Percentiles rank a stretch among this genome's conserved stretches.
Evolutionary conservation across 2,888 invertebrate genomes (phyloP).

Genomic region (Ennomos erosarius): DNA sequence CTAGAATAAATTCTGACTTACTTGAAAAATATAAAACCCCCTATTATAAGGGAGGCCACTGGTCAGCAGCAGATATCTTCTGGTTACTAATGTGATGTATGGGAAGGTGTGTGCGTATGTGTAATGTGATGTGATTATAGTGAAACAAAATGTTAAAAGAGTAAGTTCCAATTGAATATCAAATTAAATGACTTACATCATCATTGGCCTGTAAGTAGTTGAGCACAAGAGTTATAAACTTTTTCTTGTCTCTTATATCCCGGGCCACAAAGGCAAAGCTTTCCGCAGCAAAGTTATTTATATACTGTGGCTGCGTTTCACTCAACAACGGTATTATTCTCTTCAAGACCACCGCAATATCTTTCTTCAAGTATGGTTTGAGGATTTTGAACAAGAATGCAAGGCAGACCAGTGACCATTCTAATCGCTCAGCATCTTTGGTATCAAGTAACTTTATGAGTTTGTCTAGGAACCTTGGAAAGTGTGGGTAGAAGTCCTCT

Average conservation of each 20-base stretch:
- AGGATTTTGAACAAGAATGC: conserved; percentile 96
- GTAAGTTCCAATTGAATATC: no score
- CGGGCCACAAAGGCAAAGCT: conserved; percentile 97
- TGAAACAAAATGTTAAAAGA: no score
- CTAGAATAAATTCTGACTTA: no score
- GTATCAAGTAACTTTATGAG: conserved; percentile 89
- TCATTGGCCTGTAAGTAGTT: conserved; percentile 87
- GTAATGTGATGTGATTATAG: no score
- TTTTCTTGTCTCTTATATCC: conserved; percentile 92
- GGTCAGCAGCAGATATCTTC: no score
- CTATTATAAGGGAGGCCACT: no score
- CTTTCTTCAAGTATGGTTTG: conserved; percentile 92
- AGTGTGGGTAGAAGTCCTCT: conserved; percentile 95
- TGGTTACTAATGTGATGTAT: no score
- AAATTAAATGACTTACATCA: conserved; percentile 84
- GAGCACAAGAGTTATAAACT: conserved; percentile 89
- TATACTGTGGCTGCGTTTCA: conserved; percentile 91
- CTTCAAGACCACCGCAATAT: conserved; percentile 90
- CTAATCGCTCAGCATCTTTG: conserved; percentile 93
- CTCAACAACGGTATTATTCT: conserved; percentile 91
- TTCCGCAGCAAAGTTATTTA: conserved; percentile 97
- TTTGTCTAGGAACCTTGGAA: conserved; percentile 89
- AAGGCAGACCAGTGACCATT: conserved; percentile 93
- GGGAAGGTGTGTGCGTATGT: no score
- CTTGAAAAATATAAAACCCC: no score